phyloP scores from a whole-genome alignment of 2,888 invertebrate species.

The Pasiphila rectangulata region DNA sequence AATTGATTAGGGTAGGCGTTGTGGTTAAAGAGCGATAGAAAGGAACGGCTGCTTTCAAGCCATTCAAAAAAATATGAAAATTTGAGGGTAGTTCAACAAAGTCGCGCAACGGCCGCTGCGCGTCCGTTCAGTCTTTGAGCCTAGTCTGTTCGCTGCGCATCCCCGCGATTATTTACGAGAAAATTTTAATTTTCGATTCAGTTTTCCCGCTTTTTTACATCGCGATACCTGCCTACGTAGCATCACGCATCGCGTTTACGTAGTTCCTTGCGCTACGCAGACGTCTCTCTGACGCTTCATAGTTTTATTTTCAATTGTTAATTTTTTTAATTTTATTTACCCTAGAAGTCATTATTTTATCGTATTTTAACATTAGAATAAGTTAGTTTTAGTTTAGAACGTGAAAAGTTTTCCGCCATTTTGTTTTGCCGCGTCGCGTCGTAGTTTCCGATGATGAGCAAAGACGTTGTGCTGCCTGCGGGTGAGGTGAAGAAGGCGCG shows the following conservation, averaged over 20 bases:
- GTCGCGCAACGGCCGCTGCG: constrained; percentile 22
- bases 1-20: constrained; percentile 8
- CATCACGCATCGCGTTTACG: constrained; percentile 18
- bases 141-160: constrained; percentile 51
- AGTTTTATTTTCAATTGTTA: constrained; percentile 23
- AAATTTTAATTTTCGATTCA: constrained; percentile 36
- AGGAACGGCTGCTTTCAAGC: neutral
- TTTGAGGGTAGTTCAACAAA: constrained; percentile 47
- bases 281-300: constrained; percentile 47
- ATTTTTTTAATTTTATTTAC: constrained; percentile 31
- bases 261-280: constrained; percentile 28
- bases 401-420: constrained; percentile 38
- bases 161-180: constrained; percentile 41
- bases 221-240: constrained; percentile 37
- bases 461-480: constrained; percentile 42
- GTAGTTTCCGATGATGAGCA: constrained; percentile 51
- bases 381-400: constrained; percentile 38
- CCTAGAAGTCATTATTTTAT: constrained; percentile 13
- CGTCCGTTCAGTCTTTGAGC: constrained; percentile 56
- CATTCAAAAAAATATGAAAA: constrained; percentile 8
- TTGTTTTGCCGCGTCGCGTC: constrained; percentile 34
- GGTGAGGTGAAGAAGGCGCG: constrained; percentile 53
- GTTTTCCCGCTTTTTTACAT: constrained; percentile 25
- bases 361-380: constrained; percentile 34
- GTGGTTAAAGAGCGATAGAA: neutral